Evolutionary conservation across 2,888 invertebrate genomes (phyloP).

Genomic region (Clitarchus hookeri): DNA sequence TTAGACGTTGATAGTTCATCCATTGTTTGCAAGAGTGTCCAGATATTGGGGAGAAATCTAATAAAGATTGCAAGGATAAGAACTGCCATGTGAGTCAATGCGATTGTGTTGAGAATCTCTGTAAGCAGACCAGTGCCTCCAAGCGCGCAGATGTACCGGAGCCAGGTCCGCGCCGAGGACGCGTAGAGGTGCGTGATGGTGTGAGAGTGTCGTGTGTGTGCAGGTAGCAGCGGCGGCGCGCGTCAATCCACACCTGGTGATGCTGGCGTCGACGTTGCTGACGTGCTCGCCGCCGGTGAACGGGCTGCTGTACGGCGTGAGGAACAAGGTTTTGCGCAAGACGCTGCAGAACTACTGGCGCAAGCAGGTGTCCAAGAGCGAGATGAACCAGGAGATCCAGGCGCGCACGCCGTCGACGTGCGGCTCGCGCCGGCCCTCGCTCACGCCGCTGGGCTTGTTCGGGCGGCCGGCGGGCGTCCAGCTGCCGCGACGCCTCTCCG

Average conservation of each 20-base stretch:
- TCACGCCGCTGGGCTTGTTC: slow-evolving; percentile 62
- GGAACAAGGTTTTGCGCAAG: slow-evolving; percentile 71
- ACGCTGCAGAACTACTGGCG: slow-evolving; percentile 78
- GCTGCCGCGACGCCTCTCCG: slow-evolving; percentile 61
- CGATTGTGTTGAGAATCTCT: too few species aligned
- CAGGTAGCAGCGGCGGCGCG: slow-evolving; percentile 46
- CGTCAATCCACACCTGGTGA: slow-evolving; percentile 59
- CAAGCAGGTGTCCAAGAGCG: slow-evolving; percentile 77
- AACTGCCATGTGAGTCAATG: too few species aligned
- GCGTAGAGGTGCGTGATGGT: too few species aligned
- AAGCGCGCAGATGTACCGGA: too few species aligned
- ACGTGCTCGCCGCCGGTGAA: slow-evolving; percentile 75
- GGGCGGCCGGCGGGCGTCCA: slow-evolving; percentile 46
- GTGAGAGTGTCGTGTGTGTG: background rate
- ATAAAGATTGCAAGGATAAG: too few species aligned
- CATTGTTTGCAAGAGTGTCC: too few species aligned
- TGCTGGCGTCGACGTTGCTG: slow-evolving; percentile 67
- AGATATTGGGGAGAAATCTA: too few species aligned
- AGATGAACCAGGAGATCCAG: slow-evolving; percentile 79
- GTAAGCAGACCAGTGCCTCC: too few species aligned
- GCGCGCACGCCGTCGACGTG: slow-evolving; percentile 79
- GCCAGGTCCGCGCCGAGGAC: too few species aligned
- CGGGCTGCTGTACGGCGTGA: slow-evolving; percentile 77
- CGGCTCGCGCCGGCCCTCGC: slow-evolving; percentile 73
- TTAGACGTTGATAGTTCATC: too few species aligned